Evolutionary conservation across 2,797 vertebrate species (phyloP).

Genomic region (Nothura maculosa): DNA sequence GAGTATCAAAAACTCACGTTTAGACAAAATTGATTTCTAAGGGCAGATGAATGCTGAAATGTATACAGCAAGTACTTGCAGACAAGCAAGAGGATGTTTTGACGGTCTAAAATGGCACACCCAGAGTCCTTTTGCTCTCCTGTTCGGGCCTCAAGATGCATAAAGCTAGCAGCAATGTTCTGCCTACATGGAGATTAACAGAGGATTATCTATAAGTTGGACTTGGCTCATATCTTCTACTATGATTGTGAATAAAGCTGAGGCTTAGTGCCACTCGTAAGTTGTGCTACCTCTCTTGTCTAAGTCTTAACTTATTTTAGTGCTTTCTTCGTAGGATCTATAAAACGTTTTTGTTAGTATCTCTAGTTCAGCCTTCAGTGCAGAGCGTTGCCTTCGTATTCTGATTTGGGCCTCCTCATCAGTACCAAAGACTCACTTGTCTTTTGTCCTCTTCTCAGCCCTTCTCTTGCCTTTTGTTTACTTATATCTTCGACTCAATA

Average conservation of each 20-base stretch:
- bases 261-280: neutral
- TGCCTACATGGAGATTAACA: neutral
- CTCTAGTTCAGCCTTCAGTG: neutral
- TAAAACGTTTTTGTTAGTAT: neutral
- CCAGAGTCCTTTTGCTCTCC: too few relatives aligned
- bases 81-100: too few relatives aligned
- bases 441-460: neutral
- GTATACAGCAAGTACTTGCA: too few relatives aligned
- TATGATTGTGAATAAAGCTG: neutral
- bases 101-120: too few relatives aligned
- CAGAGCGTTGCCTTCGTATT: neutral
- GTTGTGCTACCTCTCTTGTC: neutral
- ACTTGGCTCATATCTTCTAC: neutral
- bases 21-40: neutral
- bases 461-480: neutral
- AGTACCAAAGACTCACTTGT: neutral
- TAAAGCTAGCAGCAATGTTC: neutral
- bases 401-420: neutral
- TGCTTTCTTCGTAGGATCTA: neutral
- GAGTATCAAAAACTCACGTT: neutral
- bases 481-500: neutral
- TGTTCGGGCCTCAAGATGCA: neutral
- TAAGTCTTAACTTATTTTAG: neutral
- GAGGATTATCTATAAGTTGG: neutral
- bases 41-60: neutral